A percentile compares a stretch with the other conserved stretches of the same genome.
Evolutionary conservation across 2,113 vertebrate species (phyloP).

Genomic region (Myotis yumanensis): DNA sequence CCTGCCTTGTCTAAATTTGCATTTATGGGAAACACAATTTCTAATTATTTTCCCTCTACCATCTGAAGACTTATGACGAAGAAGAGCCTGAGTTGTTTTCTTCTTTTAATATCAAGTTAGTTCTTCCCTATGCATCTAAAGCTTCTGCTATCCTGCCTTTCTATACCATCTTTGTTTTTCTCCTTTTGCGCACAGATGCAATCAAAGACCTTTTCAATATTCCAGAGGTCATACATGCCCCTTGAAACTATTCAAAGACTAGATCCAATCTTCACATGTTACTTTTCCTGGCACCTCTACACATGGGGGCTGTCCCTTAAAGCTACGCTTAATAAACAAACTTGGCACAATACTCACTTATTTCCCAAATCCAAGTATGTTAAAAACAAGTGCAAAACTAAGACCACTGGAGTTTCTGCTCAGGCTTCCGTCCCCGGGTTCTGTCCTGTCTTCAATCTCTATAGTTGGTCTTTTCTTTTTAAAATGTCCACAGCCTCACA

Average conservation of each 20-base stretch:
- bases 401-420: not conserved
- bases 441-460: not conserved
- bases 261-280: not conserved
- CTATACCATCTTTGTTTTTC: not conserved
- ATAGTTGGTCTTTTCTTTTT: not conserved
- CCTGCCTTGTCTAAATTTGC: not conserved
- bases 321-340: not conserved
- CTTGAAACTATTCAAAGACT: not conserved
- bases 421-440: not conserved
- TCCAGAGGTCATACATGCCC: not conserved
- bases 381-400: not conserved
- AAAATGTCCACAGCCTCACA: not conserved
- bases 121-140: not conserved
- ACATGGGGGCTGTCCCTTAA: not conserved
- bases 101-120: not conserved
- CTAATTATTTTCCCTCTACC: not conserved
- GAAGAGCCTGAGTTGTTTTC: not conserved
- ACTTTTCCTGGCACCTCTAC: not conserved
- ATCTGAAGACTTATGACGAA: not conserved
- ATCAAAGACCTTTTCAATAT: not conserved
- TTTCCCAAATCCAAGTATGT: not conserved
- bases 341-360: not conserved
- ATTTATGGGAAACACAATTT: conserved; percentile 9
- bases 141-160: not conserved
- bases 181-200: not conserved